A percentile compares a stretch with the other conserved stretches of the same genome.
These are phyloP conservation scores for Magallana nippona DNA, from an alignment of 2,888 invertebrate species.

Conservation along the genomic window DNA sequence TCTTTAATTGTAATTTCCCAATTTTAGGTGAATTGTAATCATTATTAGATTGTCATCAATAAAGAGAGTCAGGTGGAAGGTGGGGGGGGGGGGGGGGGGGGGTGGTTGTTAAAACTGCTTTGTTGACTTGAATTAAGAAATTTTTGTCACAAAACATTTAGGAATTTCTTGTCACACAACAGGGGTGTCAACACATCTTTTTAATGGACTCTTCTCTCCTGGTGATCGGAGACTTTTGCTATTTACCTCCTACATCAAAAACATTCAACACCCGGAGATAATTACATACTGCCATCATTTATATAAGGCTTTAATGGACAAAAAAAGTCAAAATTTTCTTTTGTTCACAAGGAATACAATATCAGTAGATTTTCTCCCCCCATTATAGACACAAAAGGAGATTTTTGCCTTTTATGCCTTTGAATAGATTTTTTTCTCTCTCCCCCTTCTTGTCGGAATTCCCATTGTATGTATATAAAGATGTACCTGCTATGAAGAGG, in stretches of 20 bases:
- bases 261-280: slow-evolving; percentile 9
- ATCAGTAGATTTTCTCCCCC: slow-evolving; percentile 9
- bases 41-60: too few species aligned
- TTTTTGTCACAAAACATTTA: background rate
- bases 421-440: background rate
- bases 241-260: slow-evolving; percentile 8
- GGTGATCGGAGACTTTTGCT: background rate
- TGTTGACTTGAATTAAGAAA: too few species aligned
- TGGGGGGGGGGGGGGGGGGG: too few species aligned
- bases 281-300: slow-evolving; percentile 18
- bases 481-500: background rate
- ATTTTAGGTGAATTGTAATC: too few species aligned
- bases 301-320: slow-evolving; percentile 22
- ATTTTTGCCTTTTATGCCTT: background rate
- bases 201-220: background rate
- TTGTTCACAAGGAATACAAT: background rate
- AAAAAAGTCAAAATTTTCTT: slow-evolving; percentile 8
- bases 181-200: background rate
- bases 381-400: background rate
- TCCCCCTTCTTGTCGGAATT: background rate
- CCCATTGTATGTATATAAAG: background rate
- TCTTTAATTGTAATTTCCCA: too few species aligned
- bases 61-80: too few species aligned
- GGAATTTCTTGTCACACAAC: background rate
- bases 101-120: too few species aligned